phyloP scores from a whole-genome alignment of 2,797 vertebrate genomes.

The Nyctalus aviator region DNA sequence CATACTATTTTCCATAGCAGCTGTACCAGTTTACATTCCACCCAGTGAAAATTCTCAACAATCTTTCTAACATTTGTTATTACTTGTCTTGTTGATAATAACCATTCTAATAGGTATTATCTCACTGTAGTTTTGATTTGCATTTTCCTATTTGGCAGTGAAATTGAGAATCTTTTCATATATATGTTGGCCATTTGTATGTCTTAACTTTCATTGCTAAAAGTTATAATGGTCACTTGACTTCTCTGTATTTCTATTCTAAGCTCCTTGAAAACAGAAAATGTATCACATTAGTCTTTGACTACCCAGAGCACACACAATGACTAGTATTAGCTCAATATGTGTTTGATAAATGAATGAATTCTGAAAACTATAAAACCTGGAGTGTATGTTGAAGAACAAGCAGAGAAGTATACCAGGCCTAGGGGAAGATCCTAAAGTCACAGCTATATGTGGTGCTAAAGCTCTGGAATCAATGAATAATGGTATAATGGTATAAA shows the following conservation, averaged over 20 bases:
- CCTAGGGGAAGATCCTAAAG: neutral
- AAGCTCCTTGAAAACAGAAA: neutral
- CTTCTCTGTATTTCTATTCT: neutral
- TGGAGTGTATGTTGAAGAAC: neutral
- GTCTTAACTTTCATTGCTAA: neutral
- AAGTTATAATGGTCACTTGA: neutral
- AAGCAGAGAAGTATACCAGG: neutral
- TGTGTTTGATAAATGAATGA: neutral
- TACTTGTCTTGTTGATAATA: too few relatives aligned
- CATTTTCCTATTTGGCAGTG: too few relatives aligned
- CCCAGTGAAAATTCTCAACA: neutral
- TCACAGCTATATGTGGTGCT: neutral
- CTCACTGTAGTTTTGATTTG: too few relatives aligned
- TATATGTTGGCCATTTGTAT: neutral
- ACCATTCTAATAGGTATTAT: too few relatives aligned
- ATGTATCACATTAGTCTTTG: neutral
- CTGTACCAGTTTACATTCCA: neutral
- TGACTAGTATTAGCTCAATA: neutral
- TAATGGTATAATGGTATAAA: neutral
- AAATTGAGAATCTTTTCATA: too few relatives aligned
- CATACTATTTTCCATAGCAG: neutral
- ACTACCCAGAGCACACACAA: neutral
- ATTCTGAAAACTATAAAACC: neutral
- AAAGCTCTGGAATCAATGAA: neutral
- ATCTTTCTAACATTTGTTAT: neutral